Percentiles rank a stretch among this genome's conserved stretches.
phyloP scores from a whole-genome alignment of 2,113 vertebrate genomes.

The Uropsilus gracilis region DNA sequence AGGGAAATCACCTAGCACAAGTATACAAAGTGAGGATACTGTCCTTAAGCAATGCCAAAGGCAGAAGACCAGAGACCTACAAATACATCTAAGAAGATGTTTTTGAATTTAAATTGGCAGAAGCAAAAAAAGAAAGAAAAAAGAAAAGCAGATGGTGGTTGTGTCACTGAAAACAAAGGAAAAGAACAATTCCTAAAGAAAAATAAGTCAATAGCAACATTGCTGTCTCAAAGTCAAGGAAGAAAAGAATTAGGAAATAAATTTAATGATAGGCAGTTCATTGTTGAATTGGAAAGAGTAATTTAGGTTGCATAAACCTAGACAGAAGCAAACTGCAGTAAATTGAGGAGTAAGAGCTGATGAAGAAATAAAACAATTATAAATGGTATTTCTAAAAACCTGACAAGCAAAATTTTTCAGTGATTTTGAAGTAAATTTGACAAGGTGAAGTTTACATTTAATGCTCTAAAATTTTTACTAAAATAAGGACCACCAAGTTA shows the following conservation, averaged over 20 bases:
- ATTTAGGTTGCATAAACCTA: not conserved
- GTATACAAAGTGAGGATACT: not conserved
- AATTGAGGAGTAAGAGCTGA: not conserved
- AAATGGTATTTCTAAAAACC: not conserved
- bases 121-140: not conserved
- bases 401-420: no score
- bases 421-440: constrained; percentile 7
- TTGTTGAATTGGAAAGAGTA: not conserved
- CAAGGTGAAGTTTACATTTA: not conserved
- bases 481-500: not conserved
- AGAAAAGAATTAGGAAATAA: not conserved
- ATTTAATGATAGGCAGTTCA: not conserved
- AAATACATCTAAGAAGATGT: not conserved
- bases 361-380: not conserved
- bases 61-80: not conserved
- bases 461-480: not conserved
- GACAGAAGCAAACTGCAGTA: not conserved
- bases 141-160: not conserved
- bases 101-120: not conserved
- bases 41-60: not conserved
- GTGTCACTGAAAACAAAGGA: not conserved
- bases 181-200: not conserved
- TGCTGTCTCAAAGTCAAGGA: not conserved
- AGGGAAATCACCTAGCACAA: not conserved
- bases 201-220: not conserved